Evolutionary conservation across 2,888 invertebrate genomes (phyloP).

Genomic region (Caenorhabditis macrosperma): DNA sequence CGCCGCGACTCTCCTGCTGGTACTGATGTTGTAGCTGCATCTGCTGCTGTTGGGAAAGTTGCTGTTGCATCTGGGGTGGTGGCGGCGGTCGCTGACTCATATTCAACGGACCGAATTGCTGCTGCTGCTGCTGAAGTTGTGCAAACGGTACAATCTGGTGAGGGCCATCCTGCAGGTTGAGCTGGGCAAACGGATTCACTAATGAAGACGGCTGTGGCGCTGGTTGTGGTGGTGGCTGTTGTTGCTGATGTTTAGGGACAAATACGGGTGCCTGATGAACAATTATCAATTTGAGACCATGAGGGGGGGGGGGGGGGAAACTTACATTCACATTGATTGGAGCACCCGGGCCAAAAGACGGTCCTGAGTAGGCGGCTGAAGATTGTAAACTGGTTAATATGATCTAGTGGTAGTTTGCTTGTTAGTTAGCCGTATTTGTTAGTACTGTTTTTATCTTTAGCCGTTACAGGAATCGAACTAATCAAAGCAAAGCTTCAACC

Average conservation of each 20-base stretch:
- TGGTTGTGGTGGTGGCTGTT: conserved; percentile 13
- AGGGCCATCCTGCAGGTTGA: conserved; percentile 15
- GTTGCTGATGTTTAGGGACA: conserved; percentile 56
- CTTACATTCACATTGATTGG: conserved; percentile 46
- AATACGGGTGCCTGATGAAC: conserved; percentile 56
- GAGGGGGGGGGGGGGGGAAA: background rate
- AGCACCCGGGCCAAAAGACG: conserved; percentile 37
- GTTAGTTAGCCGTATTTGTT: no score
- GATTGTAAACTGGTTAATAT: background rate
- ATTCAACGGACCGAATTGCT: background rate
- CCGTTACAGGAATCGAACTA: no score
- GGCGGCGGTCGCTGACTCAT: background rate
- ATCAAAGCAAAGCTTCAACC: background rate
- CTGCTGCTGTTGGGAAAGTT: background rate
- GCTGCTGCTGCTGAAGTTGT: background rate
- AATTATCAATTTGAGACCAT: background rate
- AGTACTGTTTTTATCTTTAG: no score
- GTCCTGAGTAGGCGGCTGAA: conserved; percentile 12
- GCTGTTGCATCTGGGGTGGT: conserved; percentile 2
- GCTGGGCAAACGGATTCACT: conserved; percentile 19
- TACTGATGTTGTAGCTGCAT: conserved; percentile 11
- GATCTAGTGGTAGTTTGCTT: no score
- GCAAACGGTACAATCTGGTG: conserved; percentile 22
- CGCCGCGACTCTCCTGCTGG: conserved; percentile 62
- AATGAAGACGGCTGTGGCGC: background rate